These are phyloP conservation scores for Drosophila malerkotliana DNA, from an alignment of 1,140 invertebrate species.

Conservation along the genomic window DNA sequence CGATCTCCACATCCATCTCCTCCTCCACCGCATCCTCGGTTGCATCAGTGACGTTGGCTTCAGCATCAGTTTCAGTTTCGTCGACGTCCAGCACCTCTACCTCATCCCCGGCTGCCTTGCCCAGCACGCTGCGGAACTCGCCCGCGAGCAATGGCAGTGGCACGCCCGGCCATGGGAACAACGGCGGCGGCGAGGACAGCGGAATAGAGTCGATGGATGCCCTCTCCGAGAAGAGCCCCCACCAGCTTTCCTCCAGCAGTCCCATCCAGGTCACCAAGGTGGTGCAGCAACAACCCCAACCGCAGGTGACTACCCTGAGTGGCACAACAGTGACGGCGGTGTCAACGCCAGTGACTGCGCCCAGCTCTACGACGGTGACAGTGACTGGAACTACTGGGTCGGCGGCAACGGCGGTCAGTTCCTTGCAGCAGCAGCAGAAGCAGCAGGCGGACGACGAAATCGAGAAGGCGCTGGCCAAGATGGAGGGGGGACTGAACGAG, in stretches of 20 bases:
- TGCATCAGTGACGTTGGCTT: conserved; percentile 1
- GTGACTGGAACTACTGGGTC: conserved; percentile 3
- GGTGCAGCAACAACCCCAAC: conserved; percentile 14
- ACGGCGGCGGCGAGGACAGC: conserved; percentile 92
- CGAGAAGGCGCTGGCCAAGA: conserved; percentile 88
- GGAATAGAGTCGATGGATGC: conserved; percentile 97
- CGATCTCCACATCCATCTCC: conserved; percentile 4
- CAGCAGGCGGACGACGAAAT: conserved; percentile 86
- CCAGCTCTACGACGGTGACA: conserved; percentile 9
- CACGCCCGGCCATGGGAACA: conserved; percentile 74
- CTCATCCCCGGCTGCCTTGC: conserved; percentile 65
- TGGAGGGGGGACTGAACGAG: conserved; percentile 85
- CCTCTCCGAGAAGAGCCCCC: conserved; percentile 95
- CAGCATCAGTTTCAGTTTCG: conserved; percentile 11
- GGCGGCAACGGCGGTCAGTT: conserved; percentile 61
- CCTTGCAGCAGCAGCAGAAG: conserved; percentile 75
- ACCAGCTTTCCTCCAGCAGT: conserved; percentile 88
- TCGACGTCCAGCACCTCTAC: conserved; percentile 33
- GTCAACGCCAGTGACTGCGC: conserved; percentile 2
- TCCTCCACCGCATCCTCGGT: conserved; percentile 17
- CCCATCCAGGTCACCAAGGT: conserved; percentile 70
- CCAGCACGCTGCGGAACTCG: conserved; percentile 82
- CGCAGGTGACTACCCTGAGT: neutral
- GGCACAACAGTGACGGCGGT: conserved; percentile 6
- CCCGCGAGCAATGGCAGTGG: conserved; percentile 84